Percentiles rank a stretch among this genome's conserved stretches.
Conservation (phyloP, 2,797 vertebrate genomes). For the Tiaroga cobitis region DNA sequence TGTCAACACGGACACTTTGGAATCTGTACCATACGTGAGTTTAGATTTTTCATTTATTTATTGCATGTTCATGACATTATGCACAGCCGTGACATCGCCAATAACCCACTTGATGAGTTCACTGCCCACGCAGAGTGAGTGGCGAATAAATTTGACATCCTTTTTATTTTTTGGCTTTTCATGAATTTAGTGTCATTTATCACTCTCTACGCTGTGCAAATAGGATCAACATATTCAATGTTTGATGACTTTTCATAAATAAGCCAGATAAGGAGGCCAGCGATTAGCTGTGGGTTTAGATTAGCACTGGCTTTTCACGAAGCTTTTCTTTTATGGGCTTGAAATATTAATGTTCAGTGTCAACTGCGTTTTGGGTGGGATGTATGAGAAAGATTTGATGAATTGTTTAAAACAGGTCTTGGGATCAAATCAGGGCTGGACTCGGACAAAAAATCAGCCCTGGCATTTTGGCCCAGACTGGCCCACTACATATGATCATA, state of each 20-base stretch:
- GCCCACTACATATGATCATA: no score
- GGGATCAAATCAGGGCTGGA: background rate
- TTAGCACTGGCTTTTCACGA: slow-evolving; percentile 2
- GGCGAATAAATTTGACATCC: slow-evolving; percentile 10
- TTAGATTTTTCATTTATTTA: slow-evolving; percentile 46
- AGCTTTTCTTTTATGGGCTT: background rate
- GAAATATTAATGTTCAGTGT: slow-evolving; percentile 25
- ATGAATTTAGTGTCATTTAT: slow-evolving; percentile 34
- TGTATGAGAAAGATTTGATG: background rate
- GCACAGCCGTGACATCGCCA: background rate
- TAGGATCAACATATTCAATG: slow-evolving; percentile 29
- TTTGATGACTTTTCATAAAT: slow-evolving; percentile 47
- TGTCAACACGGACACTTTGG: slow-evolving; percentile 96
- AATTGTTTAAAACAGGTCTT: background rate
- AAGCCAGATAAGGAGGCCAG: slow-evolving; percentile 14
- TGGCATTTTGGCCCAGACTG: no score
- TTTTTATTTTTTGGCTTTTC: slow-evolving; percentile 28
- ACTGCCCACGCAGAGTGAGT: background rate
- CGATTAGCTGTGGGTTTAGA: slow-evolving; percentile 22
- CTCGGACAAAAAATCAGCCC: no score
- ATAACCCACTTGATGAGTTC: slow-evolving; percentile 1
- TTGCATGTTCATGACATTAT: slow-evolving; percentile 26
- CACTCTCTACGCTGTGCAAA: slow-evolving; percentile 2
- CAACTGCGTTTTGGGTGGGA: slow-evolving; percentile 1
- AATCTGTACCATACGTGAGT: slow-evolving; percentile 96